phyloP scores from a whole-genome alignment of 2,888 invertebrate species.

The Ophonus ardosiacus region DNA sequence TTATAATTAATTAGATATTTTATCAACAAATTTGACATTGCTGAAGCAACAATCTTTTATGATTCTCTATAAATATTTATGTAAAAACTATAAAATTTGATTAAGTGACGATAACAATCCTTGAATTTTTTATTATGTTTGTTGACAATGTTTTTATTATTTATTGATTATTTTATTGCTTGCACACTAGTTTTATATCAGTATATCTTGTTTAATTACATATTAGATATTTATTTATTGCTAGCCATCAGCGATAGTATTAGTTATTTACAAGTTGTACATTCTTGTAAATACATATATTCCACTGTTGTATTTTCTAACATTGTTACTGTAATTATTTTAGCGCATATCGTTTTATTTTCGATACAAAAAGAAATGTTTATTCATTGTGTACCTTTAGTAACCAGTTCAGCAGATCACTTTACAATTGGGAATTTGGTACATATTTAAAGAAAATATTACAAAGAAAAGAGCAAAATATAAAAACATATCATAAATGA shows the following conservation, averaged over 20 bases:
- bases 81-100: slow-evolving; percentile 34
- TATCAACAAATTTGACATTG: slow-evolving; percentile 12
- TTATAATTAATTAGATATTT: too few relatives aligned
- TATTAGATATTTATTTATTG: slow-evolving; percentile 27
- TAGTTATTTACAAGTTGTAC: background rate
- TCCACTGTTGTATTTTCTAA: background rate
- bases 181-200: slow-evolving; percentile 16
- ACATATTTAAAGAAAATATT: too few relatives aligned
- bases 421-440: too few relatives aligned
- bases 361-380: too few relatives aligned
- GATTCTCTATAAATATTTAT: slow-evolving; percentile 36
- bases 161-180: slow-evolving; percentile 44
- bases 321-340: background rate
- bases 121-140: slow-evolving; percentile 11
- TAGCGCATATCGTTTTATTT: too few relatives aligned
- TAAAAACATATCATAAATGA: too few relatives aligned
- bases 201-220: slow-evolving; percentile 15
- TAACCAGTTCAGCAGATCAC: too few relatives aligned
- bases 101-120: slow-evolving; percentile 33
- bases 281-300: background rate
- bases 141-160: slow-evolving; percentile 44
- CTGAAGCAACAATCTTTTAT: slow-evolving; percentile 30
- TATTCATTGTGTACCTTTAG: too few relatives aligned
- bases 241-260: slow-evolving; percentile 3
- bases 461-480: too few relatives aligned